phyloP scores from a whole-genome alignment of 1,140 invertebrate species.

The Drosophila biarmipes region DNA sequence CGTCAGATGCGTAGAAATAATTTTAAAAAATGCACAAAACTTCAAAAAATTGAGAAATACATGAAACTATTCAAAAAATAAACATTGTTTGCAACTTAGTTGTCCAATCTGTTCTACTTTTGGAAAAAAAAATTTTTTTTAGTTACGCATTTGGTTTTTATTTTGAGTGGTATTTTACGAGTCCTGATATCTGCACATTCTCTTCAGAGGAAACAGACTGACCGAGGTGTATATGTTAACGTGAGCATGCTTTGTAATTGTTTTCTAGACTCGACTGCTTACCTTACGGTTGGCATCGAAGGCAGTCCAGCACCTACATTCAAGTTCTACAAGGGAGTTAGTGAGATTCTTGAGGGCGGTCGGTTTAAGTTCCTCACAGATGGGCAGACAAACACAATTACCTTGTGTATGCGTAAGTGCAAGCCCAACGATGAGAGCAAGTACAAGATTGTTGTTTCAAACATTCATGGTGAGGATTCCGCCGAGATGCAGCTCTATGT shows the following conservation, averaged over 20 bases:
- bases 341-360: slow-evolving; percentile 96
- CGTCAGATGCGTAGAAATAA: too few relatives aligned
- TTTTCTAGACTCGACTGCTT: slow-evolving; percentile 92
- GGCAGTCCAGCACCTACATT: slow-evolving; percentile 97
- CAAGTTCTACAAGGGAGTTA: slow-evolving; percentile 97
- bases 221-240: slow-evolving; percentile 24
- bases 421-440: slow-evolving; percentile 99
- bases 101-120: not conserved
- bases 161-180: not conserved
- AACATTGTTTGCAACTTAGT: too few relatives aligned
- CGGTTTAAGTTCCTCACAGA: slow-evolving; percentile 96
- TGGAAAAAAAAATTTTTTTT: too few relatives aligned
- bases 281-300: slow-evolving; percentile 94
- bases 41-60: too few relatives aligned
- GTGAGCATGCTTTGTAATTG: slow-evolving; percentile 18
- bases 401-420: slow-evolving; percentile 97
- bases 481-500: slow-evolving; percentile 98
- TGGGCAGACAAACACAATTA: slow-evolving; percentile 94
- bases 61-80: too few relatives aligned
- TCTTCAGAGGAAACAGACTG: slow-evolving; percentile 10
- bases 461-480: slow-evolving; percentile 96
- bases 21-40: too few relatives aligned
- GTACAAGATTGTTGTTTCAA: slow-evolving; percentile 96
- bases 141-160: not conserved
- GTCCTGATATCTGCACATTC: not conserved